Base-by-base conservation (phyloP, 1,140 invertebrate species). In the Drosophila teissieri region DNA sequence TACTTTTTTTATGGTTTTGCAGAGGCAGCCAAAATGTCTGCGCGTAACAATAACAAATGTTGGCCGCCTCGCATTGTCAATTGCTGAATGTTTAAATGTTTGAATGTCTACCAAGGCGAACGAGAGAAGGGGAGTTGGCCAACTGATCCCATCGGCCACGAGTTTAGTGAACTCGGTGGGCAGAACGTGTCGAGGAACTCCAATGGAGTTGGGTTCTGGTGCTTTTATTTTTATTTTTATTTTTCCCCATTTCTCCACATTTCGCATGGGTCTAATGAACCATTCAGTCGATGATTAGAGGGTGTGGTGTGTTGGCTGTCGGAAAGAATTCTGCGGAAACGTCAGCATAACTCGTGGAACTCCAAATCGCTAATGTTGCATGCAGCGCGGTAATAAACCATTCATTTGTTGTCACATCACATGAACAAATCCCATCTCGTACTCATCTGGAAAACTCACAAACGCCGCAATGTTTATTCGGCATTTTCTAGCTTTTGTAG, bases 231-330 rank as follows among this genome's bases (percentile, higher is more conserved):
- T 19, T 19, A 19, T 19, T 19, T 19, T 19, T 19, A 19, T 19
- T 19, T 82, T 73, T 73, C 40, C 58, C 69, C 68, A 67, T 64
- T 83, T 83, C 56, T 56, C 45, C 73, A 51, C 73, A 58, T 83
- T 83, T 84, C 79, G 80, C 80, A 84, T 80, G 80, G 56, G 80
- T 84, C 80, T 84, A 83, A 83, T 84, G 80, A 83, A 83, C 57
- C 80, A 63, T 84, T 83, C 58, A 69, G 56, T 37, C 64, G 42
- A 42, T 72, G 78, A 62, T 63, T 63, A 36, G 58, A 51, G 54
- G 56, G 54, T 34, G 31, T 57, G 62, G 24, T 19, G 36, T 5
- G 22, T 2, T 24, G 45, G 22, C 45, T 14, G 5, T 34, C 36
- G 45, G 19, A 40, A n/a, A 49, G 48, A 46, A 52, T 83, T 82